phyloP scores from a whole-genome alignment of 2,888 invertebrate genomes.

The Sceliomorpha sp. region DNA sequence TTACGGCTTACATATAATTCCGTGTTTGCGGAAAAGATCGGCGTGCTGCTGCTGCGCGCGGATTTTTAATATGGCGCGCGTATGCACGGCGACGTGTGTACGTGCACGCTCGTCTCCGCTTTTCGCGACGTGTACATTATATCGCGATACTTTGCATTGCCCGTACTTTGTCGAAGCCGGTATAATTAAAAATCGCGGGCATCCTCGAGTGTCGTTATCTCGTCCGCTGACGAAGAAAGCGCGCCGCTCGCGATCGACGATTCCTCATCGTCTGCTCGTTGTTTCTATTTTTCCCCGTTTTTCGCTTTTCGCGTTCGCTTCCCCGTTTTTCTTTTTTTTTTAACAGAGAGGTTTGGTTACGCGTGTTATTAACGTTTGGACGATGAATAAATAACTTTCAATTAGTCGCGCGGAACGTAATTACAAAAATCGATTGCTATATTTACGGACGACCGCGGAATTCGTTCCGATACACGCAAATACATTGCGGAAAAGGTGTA shows the following conservation, averaged over 20 bases:
- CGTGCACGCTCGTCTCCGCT: too few relatives aligned
- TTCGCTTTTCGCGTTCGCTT: constrained; percentile 11
- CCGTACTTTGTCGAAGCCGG: constrained; percentile 58
- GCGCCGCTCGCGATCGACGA: constrained; percentile 32
- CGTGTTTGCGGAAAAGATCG: constrained; percentile 83
- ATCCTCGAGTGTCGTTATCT: neutral
- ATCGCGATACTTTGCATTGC: constrained; percentile 74
- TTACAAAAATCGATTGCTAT: constrained; percentile 58
- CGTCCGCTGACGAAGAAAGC: neutral
- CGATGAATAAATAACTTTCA: constrained; percentile 58
- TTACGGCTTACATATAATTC: constrained; percentile 85
- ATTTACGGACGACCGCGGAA: constrained; percentile 57
- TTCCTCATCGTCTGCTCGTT: constrained; percentile 20
- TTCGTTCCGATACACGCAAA: constrained; percentile 52
- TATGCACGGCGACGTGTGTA: constrained; percentile 53
- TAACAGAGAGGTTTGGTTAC: constrained; percentile 29
- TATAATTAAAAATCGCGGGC: constrained; percentile 75
- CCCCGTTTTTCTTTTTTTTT: constrained; percentile 10
- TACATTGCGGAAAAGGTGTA: constrained; percentile 49
- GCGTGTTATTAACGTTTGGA: constrained; percentile 53
- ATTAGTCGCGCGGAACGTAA: constrained; percentile 55
- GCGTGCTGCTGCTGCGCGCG: constrained; percentile 74
- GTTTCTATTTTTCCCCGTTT: constrained; percentile 20
- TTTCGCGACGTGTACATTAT: constrained; percentile 80
- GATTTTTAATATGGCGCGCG: constrained; percentile 78